A percentile compares a stretch with the other conserved stretches of the same genome.
Evolutionary conservation across 2,113 vertebrate species (phyloP).

Genomic region (Poicephalus gulielmi): DNA sequence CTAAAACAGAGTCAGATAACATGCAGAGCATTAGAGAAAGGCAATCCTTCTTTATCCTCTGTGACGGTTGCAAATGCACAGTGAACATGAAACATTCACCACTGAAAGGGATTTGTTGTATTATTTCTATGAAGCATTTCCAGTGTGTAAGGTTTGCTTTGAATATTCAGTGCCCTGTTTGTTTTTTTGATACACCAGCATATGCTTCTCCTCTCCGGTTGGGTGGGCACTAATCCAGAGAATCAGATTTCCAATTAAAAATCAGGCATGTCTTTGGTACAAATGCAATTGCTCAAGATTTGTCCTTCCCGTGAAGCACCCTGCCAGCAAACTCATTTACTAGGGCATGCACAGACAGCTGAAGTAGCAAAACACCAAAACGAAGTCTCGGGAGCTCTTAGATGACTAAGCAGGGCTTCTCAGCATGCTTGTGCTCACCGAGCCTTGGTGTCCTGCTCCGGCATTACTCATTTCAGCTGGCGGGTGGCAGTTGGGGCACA

Average conservation of each 20-base stretch:
- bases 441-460: background rate
- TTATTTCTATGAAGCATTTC: background rate
- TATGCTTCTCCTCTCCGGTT: conserved; percentile 44
- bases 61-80: background rate
- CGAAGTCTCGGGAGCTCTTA: background rate
- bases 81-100: background rate
- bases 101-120: background rate
- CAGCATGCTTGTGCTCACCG: background rate
- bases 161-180: conserved; percentile 43
- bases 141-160: conserved; percentile 13
- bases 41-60: background rate
- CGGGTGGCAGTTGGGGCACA: background rate
- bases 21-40: background rate
- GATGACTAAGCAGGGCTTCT: background rate
- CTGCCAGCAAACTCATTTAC: conserved; percentile 43
- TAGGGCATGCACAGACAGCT: background rate
- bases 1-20: background rate
- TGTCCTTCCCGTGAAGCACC: background rate
- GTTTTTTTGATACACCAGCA: conserved; percentile 46
- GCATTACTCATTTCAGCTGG: background rate
- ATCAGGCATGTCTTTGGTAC: background rate
- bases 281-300: conserved; percentile 3
- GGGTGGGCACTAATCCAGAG: conserved; percentile 38
- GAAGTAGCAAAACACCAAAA: conserved; percentile 37
- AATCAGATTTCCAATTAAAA: conserved; percentile 48